phyloP scores from a whole-genome alignment of 2,113 vertebrate species.

The Pollachius pollachius region DNA sequence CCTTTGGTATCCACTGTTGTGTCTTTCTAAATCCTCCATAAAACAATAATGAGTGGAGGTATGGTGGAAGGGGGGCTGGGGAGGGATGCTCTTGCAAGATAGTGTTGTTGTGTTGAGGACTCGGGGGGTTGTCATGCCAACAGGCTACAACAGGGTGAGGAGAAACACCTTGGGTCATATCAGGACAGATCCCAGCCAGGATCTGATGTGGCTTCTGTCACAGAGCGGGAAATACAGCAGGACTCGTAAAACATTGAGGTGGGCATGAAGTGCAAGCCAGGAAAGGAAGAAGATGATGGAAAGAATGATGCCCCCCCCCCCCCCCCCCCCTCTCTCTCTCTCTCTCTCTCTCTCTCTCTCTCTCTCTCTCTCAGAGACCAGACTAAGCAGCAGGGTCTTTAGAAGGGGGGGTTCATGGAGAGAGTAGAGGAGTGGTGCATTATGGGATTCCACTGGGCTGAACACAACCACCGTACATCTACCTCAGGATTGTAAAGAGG shows the following conservation, averaged over 20 bases:
- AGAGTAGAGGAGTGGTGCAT: slow-evolving; percentile 17
- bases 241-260: slow-evolving; percentile 6
- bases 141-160: neutral
- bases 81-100: slow-evolving; percentile 6
- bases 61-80: too few species aligned
- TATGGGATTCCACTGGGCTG: slow-evolving; percentile 16
- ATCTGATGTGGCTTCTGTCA: slow-evolving; percentile 18
- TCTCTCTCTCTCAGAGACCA: slow-evolving; percentile 12
- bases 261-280: slow-evolving; percentile 23
- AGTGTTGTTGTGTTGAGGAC: slow-evolving; percentile 9
- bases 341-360: too few species aligned
- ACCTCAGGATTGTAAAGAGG: slow-evolving; percentile 14
- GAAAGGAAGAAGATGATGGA: slow-evolving; percentile 16
- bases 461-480: slow-evolving; percentile 19
- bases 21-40: slow-evolving; percentile 53
- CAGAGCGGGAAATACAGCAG: slow-evolving; percentile 14
- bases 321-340: too few species aligned
- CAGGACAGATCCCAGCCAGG: neutral
- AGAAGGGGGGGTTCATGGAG: slow-evolving; percentile 2
- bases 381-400: slow-evolving; percentile 16
- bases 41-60: slow-evolving; percentile 39
- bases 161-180: slow-evolving; percentile 7
- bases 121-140: neutral
- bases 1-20: slow-evolving; percentile 28
- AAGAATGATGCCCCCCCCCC: slow-evolving; percentile 18